These are phyloP conservation scores for Bombus waltoni DNA, from an alignment of 1,140 invertebrate species.

Conservation along the genomic window DNA sequence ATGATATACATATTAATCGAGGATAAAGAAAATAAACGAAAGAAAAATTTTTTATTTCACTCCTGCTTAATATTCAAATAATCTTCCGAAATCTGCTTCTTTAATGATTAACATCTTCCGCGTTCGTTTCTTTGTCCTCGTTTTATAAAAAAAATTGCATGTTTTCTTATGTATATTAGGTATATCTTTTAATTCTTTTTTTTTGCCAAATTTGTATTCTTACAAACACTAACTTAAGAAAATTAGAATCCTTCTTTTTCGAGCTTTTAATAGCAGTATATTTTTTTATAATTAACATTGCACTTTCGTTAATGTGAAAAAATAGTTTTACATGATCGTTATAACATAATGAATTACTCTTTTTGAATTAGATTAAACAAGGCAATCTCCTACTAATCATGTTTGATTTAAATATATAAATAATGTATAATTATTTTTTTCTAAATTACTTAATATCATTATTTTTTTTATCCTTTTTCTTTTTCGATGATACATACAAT, in stretches of 20 bases:
- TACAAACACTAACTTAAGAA: background rate
- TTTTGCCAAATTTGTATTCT: background rate
- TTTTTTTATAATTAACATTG: constrained; percentile 10
- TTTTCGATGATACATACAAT: constrained; percentile 37
- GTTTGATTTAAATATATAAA: constrained; percentile 53
- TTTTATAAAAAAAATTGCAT: constrained; percentile 19
- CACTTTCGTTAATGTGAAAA: constrained; percentile 13
- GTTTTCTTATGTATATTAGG: constrained; percentile 4
- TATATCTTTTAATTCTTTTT: constrained; percentile 14
- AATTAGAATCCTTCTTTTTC: background rate
- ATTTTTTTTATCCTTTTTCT: constrained; percentile 22
- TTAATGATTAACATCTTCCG: background rate
- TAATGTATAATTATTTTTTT: constrained; percentile 7
- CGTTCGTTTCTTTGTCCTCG: constrained; percentile 22
- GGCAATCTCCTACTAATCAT: background rate
- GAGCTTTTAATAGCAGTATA: background rate
- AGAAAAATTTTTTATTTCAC: background rate
- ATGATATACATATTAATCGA: constrained; percentile 18
- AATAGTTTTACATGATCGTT: constrained; percentile 19
- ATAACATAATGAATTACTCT: constrained; percentile 1
- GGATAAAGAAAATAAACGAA: constrained; percentile 1
- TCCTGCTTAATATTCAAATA: background rate
- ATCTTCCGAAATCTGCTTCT: background rate
- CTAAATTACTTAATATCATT: constrained; percentile 52
- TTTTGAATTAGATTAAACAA: background rate